phyloP scores from a whole-genome alignment of 2,113 vertebrate genomes.

The Typhlomys cinereus region DNA sequence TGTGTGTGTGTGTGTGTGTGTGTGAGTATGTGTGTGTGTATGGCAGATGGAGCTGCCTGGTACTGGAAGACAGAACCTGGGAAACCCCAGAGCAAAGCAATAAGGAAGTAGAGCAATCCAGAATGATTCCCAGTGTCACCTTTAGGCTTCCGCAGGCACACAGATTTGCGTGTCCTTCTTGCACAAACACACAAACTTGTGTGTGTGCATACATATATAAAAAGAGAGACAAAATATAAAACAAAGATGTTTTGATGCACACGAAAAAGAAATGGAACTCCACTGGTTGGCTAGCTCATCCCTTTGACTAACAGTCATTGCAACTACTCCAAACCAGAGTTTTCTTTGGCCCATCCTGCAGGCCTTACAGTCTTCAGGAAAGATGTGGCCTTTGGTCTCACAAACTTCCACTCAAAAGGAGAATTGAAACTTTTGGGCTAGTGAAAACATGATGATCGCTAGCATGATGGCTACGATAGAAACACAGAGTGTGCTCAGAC shows the following conservation, averaged over 20 bases:
- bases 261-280: background rate
- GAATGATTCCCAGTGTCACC: too few species aligned
- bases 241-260: background rate
- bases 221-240: background rate
- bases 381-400: background rate
- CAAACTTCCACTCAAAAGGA: background rate
- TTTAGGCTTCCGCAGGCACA: too few species aligned
- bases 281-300: background rate
- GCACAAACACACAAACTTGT: too few species aligned
- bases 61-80: too few species aligned
- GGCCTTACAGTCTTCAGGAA: background rate
- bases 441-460: background rate
- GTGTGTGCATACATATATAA: too few species aligned
- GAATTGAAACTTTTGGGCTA: background rate
- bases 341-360: fast-evolving
- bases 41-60: too few species aligned
- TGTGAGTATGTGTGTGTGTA: too few species aligned
- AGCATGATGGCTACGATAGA: background rate
- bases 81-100: too few species aligned
- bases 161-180: too few species aligned
- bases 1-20: too few species aligned
- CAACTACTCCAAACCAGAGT: background rate
- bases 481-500: background rate
- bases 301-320: background rate
- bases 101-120: too few species aligned